A percentile compares a stretch with the other conserved stretches of the same genome.
phyloP scores from a whole-genome alignment of 1,140 invertebrate genomes.

The Pinna nobilis region DNA sequence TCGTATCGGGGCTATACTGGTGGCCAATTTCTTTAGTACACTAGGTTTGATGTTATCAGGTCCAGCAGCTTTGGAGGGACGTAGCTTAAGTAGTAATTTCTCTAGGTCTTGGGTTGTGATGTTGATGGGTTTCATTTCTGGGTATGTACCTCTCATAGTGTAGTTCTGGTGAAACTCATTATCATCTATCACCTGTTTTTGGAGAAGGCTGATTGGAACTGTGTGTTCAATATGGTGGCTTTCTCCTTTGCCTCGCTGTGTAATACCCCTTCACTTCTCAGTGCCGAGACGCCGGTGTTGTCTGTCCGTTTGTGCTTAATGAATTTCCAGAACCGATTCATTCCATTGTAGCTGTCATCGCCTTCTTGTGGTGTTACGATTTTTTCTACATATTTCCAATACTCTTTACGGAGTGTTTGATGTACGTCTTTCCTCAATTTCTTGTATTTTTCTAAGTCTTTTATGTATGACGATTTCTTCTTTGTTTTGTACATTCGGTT shows the following conservation, averaged over 20 bases:
- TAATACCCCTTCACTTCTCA: background rate
- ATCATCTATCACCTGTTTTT: background rate
- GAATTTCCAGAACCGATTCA: constrained; percentile 19
- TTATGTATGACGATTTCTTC: constrained; percentile 17
- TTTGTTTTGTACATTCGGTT: constrained; percentile 16
- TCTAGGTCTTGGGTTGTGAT: background rate
- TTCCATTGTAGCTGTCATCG: no score
- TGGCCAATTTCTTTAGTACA: constrained; percentile 33
- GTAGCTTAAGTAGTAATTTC: constrained; percentile 10
- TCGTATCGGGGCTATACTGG: no score
- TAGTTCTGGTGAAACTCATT: background rate
- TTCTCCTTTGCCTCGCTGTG: constrained; percentile 3
- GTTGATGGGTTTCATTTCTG: no score
- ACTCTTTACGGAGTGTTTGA: background rate
- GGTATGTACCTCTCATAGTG: background rate
- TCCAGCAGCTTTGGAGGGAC: constrained; percentile 26
- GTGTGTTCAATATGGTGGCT: constrained; percentile 27
- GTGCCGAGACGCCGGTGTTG: constrained; percentile 7
- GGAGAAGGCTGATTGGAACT: constrained; percentile 18
- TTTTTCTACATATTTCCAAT: background rate
- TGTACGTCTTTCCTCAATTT: background rate
- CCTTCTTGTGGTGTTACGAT: background rate
- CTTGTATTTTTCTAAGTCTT: background rate
- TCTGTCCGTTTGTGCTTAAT: constrained; percentile 17
- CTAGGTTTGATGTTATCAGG: constrained; percentile 29